Percentiles rank a stretch among this genome's conserved stretches.
Evolutionary conservation across 1,140 invertebrate species (phyloP).

Genomic region (Drosophila fuyamai): DNA sequence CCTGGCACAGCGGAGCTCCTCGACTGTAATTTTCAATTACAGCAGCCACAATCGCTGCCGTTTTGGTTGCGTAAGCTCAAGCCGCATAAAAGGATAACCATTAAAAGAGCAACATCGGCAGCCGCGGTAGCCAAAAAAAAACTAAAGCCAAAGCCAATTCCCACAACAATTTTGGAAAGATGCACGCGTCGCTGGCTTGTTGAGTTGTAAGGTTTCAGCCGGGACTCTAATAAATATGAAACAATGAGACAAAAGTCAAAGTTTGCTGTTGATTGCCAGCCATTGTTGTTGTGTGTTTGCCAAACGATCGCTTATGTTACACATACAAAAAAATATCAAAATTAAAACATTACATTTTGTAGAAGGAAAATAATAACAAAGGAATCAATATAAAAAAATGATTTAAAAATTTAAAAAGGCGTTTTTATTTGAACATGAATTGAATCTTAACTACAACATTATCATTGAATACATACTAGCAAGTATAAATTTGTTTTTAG

Average conservation of each 20-base stretch:
- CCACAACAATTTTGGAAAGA: constrained; percentile 74
- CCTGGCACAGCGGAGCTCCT: constrained; percentile 46
- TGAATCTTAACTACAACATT: no score
- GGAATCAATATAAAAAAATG: no score
- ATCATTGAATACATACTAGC: no score
- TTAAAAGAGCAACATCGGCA: constrained; percentile 51
- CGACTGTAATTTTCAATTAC: constrained; percentile 67
- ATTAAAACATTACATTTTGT: no score
- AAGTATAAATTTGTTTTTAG: no score
- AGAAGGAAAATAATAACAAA: no score
- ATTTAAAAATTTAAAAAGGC: no score
- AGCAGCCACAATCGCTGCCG: constrained; percentile 27
- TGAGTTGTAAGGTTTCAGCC: constrained; percentile 52
- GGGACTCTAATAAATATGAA: constrained; percentile 78
- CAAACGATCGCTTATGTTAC: constrained; percentile 25
- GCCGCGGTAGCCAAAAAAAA: constrained; percentile 10
- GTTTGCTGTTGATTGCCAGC: constrained; percentile 44
- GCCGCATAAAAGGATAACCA: constrained; percentile 79
- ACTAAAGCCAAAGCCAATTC: constrained; percentile 52
- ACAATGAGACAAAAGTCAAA: constrained; percentile 79
- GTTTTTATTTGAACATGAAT: neutral
- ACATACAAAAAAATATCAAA: constrained; percentile 1
- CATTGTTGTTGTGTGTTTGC: constrained; percentile 50
- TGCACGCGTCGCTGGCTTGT: constrained; percentile 74
- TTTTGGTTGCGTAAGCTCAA: constrained; percentile 61